phyloP scores from a whole-genome alignment of 2,113 vertebrate genomes.

The Hippotragus niger region DNA sequence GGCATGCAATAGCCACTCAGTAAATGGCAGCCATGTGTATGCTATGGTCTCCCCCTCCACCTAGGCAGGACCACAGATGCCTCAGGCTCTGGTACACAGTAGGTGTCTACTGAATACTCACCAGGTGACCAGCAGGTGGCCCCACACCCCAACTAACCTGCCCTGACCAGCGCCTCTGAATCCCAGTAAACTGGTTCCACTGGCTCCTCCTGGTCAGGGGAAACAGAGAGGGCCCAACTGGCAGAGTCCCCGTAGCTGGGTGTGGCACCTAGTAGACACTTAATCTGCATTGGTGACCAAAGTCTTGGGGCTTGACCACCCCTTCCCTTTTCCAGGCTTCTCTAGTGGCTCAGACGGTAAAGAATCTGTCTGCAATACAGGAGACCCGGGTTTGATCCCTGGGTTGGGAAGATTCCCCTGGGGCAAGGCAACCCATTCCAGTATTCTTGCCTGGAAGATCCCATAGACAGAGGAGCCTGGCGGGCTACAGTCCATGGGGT shows the following conservation, averaged over 20 bases:
- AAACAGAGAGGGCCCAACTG: neutral
- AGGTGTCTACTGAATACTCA: conserved; percentile 48
- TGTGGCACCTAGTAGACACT: neutral
- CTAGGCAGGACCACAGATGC: neutral
- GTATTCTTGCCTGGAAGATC: neutral
- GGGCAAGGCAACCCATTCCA: neutral
- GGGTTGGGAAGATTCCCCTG: neutral
- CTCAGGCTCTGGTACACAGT: conserved; percentile 16
- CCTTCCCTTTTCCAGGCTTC: neutral
- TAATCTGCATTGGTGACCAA: neutral
- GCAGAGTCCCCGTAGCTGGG: neutral
- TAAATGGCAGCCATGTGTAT: neutral
- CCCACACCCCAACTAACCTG: conserved; percentile 50
- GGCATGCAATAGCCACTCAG: neutral
- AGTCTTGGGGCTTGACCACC: neutral
- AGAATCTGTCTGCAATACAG: neutral
- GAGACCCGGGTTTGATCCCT: neutral
- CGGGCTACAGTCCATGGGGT: neutral
- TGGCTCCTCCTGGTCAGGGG: neutral
- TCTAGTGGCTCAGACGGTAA: neutral
- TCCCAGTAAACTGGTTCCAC: neutral
- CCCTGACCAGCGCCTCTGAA: neutral
- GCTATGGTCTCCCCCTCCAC: neutral
- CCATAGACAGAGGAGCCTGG: neutral
- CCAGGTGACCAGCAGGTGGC: conserved; percentile 61